Base-by-base conservation (phyloP, 2,888 invertebrate genomes). In the Tridacna crocea region DNA sequence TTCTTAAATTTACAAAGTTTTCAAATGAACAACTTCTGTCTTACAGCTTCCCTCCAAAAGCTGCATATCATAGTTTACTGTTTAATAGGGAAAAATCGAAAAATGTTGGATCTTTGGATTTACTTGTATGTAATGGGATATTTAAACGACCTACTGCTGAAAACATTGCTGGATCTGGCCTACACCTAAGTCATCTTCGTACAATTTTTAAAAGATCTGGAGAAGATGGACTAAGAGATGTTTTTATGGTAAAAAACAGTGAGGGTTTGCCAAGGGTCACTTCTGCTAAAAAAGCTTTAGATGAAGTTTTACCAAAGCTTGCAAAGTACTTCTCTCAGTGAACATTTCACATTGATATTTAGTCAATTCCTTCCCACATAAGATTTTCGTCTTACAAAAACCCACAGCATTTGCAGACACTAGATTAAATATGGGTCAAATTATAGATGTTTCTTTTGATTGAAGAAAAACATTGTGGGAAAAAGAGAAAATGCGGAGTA, bases 201-300 rank as follows among this genome's bases (percentile, higher is more conserved):
- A 36, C 13, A 36, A 68, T 77, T 27, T 77, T 19, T 68, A 24
- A 24, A 22, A 17, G 77, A 36, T 27, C 68, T 55, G 77, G 60
- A 70, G 75, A 75, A 68, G 76, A 68, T 68, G 76, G 68, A 15
- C 36, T 66, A 15, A 19, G 22, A 15, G 58, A 26, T 36, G 58
- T 68, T 36, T 76, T 76, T 46, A 76, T 68, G 68, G 22, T 22
- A 0, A 68, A 68, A 68, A 76, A 76, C 36, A 58, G 51, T 65
- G 76, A 76, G 68, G 68, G 76, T 17, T 68, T 68, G 26, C 76
- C 76, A n/a, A 46, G 76, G 36, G 76, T 76, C 13, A 76, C 76
- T 24, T 68, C 27, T 24, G 26, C 76, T 36, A 68, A 58, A 68
- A 47, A 68, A 26, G 46, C 61, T 8, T 26, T 75, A 0, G 66